A percentile compares a stretch with the other conserved stretches of the same genome.
Conservation (phyloP, 1,140 invertebrate species). For the Bombus waltoni region DNA sequence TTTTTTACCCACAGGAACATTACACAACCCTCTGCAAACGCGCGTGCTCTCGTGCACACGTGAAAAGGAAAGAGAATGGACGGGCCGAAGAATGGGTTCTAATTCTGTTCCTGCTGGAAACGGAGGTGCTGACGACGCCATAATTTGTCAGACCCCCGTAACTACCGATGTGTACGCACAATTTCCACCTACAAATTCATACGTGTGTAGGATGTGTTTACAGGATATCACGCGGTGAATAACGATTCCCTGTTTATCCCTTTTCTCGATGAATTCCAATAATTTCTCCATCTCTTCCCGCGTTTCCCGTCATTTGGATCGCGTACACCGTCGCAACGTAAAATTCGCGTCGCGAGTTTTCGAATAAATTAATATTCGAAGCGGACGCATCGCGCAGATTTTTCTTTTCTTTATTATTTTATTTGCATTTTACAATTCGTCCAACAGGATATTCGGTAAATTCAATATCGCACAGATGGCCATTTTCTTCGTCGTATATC, state of each 20-base stretch:
- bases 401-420: too few species aligned
- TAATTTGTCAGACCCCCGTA: conserved; percentile 61
- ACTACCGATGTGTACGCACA: conserved; percentile 46
- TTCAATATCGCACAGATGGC: too few species aligned
- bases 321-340: too few species aligned
- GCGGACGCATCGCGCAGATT: too few species aligned
- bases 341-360: background rate
- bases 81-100: conserved; percentile 70
- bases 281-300: background rate
- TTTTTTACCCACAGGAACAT: conserved; percentile 48
- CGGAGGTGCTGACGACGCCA: conserved; percentile 72
- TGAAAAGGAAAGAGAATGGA: conserved; percentile 63
- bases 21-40: conserved; percentile 35
- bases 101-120: conserved; percentile 70
- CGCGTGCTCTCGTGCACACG: conserved; percentile 15
- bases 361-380: background rate
- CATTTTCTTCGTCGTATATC: too few species aligned
- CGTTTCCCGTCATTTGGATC: too few species aligned
- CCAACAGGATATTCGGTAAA: too few species aligned
- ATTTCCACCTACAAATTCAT: conserved; percentile 54
- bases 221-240: conserved; percentile 20
- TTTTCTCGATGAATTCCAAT: background rate
- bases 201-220: conserved; percentile 14
- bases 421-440: too few species aligned
- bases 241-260: conserved; percentile 26